A percentile compares a stretch with the other conserved stretches of the same genome.
These are phyloP conservation scores for Lasioglossum lativentre DNA, from an alignment of 2,888 invertebrate species.

Conservation along the genomic window DNA sequence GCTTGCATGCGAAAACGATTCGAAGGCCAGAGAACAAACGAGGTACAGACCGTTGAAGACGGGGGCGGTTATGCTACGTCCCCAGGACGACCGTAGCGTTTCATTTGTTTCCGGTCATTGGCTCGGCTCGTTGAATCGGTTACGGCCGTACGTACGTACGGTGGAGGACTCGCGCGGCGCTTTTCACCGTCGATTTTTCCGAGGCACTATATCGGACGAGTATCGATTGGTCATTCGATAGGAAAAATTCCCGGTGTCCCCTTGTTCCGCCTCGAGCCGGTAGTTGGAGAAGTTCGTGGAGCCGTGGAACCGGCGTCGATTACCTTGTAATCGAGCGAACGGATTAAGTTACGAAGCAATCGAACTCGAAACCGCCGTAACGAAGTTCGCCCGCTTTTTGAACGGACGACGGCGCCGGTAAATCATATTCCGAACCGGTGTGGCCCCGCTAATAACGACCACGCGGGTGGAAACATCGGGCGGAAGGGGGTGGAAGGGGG, in stretches of 20 bases:
- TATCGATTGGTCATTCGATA: slow-evolving; percentile 7
- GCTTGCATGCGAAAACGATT: neutral
- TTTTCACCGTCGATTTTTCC: neutral
- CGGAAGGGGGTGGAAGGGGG: neutral
- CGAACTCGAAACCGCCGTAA: slow-evolving; percentile 44
- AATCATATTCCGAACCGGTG: slow-evolving; percentile 64
- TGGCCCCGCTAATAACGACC: slow-evolving; percentile 62
- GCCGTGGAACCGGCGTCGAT: slow-evolving; percentile 13
- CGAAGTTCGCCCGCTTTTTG: slow-evolving; percentile 42
- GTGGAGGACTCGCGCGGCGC: neutral
- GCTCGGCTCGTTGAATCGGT: neutral
- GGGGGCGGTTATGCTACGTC: neutral
- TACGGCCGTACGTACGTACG: neutral
- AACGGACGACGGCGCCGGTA: slow-evolving; percentile 57
- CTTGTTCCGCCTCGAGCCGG: neutral
- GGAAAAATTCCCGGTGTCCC: neutral
- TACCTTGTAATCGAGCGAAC: slow-evolving; percentile 37
- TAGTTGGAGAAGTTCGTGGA: neutral
- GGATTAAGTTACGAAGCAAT: slow-evolving; percentile 48
- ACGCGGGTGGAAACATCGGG: neutral
- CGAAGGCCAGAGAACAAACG: neutral
- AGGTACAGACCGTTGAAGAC: neutral
- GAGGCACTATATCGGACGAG: neutral
- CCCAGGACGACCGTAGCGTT: neutral
- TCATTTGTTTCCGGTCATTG: slow-evolving; percentile 5